phyloP scores from a whole-genome alignment of 2,797 vertebrate species.

The Thalassophryne amazonica region DNA sequence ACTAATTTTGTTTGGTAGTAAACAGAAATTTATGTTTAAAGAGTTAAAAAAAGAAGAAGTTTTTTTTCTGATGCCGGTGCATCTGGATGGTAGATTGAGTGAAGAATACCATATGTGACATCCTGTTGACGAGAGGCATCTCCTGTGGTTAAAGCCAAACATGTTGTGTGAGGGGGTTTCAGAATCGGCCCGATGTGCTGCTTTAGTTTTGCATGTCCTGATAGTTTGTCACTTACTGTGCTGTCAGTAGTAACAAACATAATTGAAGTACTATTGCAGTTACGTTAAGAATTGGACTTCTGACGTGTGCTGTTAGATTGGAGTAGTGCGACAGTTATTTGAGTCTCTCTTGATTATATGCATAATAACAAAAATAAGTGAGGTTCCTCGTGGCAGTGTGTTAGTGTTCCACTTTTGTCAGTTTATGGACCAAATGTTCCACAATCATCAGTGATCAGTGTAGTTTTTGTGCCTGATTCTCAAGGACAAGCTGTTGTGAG shows the following conservation, averaged over 20 bases:
- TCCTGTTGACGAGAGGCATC: slow-evolving; percentile 10
- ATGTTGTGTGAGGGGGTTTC: slow-evolving; percentile 4
- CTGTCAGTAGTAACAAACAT: slow-evolving; percentile 22
- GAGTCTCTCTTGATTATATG: no score
- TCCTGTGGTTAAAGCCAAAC: slow-evolving; percentile 23
- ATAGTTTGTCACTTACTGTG: slow-evolving; percentile 7
- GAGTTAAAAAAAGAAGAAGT: no score
- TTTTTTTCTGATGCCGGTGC: not conserved
- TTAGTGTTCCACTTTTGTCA: no score
- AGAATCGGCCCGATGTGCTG: slow-evolving; percentile 30
- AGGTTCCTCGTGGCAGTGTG: no score
- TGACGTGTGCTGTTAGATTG: no score
- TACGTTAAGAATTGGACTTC: no score
- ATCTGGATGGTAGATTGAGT: slow-evolving; percentile 1
- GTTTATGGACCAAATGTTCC: slow-evolving; percentile 21
- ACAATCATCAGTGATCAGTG: slow-evolving; percentile 47
- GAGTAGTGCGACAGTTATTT: no score
- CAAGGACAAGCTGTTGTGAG: slow-evolving; percentile 27
- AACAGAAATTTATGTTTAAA: no score
- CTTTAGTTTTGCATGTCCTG: slow-evolving; percentile 20
- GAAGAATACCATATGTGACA: slow-evolving; percentile 10
- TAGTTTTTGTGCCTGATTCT: slow-evolving; percentile 17
- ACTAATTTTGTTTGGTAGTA: no score
- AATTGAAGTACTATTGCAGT: no score
- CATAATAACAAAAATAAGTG: no score